A percentile compares a stretch with the other conserved stretches of the same genome.
Evolutionary conservation across 2,113 vertebrate species (phyloP).

Genomic region (Piprites chloris): DNA sequence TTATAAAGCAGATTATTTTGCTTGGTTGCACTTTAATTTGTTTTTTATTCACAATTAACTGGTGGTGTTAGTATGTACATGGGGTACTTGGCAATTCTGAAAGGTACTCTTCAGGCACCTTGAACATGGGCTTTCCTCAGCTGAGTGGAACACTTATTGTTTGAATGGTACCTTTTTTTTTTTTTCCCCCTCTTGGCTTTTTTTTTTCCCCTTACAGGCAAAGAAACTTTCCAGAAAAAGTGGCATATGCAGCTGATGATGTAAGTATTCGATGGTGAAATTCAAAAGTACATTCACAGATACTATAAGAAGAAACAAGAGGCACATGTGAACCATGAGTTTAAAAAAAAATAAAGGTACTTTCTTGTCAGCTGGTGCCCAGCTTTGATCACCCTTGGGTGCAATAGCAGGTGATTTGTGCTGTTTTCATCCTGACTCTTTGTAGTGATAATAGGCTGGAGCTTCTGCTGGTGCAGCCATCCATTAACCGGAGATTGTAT

Average conservation of each 20-base stretch:
- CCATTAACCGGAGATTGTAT: neutral
- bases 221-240: slow-evolving; percentile 26
- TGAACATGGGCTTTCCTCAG: neutral
- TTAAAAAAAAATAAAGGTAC: neutral
- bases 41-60: neutral
- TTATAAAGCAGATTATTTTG: neutral
- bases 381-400: neutral
- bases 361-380: neutral
- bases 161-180: neutral
- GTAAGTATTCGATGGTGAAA: slow-evolving; percentile 57
- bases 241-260: slow-evolving; percentile 40
- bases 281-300: neutral
- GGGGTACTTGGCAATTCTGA: neutral
- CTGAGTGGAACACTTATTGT: neutral
- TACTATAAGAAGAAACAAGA: neutral
- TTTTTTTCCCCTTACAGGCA: neutral
- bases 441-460: neutral
- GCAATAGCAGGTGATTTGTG: neutral
- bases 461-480: neutral
- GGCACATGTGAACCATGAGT: neutral
- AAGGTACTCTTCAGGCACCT: neutral
- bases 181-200: fast-evolving
- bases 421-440: neutral
- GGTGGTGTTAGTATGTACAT: neutral
- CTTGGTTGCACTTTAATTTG: neutral